phyloP scores from a whole-genome alignment of 2,888 invertebrate genomes.

The Apoderus coryli region DNA sequence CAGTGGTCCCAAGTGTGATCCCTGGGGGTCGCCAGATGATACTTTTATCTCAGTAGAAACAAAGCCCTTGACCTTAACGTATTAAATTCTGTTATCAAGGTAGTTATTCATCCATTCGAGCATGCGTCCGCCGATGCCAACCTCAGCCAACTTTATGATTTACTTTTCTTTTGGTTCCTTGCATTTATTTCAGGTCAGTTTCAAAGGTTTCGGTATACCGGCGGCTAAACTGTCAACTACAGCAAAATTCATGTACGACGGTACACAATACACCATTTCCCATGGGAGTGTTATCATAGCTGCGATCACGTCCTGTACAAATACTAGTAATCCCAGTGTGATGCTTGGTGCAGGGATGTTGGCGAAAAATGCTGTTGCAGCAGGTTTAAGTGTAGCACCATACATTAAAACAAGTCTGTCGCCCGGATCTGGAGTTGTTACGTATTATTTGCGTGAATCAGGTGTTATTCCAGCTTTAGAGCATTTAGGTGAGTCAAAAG shows the following conservation, averaged over 20 bases:
- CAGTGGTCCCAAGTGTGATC: too few relatives aligned
- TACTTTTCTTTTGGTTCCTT: too few relatives aligned
- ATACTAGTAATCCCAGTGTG: constrained; percentile 95
- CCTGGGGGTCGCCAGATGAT: too few relatives aligned
- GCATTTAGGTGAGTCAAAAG: too few relatives aligned
- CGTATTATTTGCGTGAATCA: constrained; percentile 51
- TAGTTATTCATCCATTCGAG: too few relatives aligned
- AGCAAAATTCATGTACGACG: constrained; percentile 69
- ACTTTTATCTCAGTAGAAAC: too few relatives aligned
- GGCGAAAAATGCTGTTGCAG: constrained; percentile 87
- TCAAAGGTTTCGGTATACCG: constrained; percentile 79
- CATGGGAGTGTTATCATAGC: constrained; percentile 95
- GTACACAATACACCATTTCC: constrained; percentile 58
- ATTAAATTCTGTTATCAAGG: too few relatives aligned
- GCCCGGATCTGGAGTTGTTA: constrained; percentile 47
- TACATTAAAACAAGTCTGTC: constrained; percentile 96
- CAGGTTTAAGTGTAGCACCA: constrained; percentile 69
- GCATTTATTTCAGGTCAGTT: constrained; percentile 57
- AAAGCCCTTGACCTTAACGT: too few relatives aligned
- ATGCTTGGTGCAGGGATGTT: constrained; percentile 91
- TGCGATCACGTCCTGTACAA: constrained; percentile 96
- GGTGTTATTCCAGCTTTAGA: constrained; percentile 81
- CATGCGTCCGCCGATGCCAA: too few relatives aligned
- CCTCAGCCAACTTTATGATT: too few relatives aligned
- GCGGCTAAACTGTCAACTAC: constrained; percentile 44